A percentile compares a stretch with the other conserved stretches of the same genome.
Conservation (phyloP, 1,140 invertebrate species). For the Geopemphigus sp. region DNA sequence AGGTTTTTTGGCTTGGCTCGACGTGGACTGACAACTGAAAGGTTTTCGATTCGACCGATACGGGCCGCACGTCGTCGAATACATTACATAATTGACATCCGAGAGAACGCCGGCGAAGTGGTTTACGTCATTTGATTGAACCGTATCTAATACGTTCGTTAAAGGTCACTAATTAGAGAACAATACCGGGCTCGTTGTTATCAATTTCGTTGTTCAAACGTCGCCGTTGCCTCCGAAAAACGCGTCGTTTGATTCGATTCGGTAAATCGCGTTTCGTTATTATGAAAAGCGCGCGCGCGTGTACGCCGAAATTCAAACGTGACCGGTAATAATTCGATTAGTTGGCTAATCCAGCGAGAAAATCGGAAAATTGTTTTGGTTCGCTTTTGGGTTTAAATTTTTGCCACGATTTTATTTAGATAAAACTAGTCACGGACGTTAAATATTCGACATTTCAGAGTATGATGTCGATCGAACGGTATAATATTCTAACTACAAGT, state of each 20-base stretch:
- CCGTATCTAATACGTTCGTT: background rate
- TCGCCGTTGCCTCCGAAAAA: background rate
- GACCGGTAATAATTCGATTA: background rate
- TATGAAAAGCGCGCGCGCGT: background rate
- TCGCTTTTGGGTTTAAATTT: too few relatives aligned
- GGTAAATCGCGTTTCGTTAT: background rate
- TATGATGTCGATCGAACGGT: too few relatives aligned
- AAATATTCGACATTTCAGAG: too few relatives aligned
- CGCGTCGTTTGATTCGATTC: background rate
- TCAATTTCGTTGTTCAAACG: background rate
- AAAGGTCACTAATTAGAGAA: conserved; percentile 9
- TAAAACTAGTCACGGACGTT: too few relatives aligned
- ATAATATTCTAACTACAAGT: too few relatives aligned
- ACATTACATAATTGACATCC: background rate
- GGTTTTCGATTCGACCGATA: background rate
- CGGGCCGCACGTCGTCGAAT: too few relatives aligned
- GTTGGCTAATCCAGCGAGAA: background rate
- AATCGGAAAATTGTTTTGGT: too few relatives aligned
- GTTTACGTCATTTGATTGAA: background rate
- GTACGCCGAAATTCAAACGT: background rate
- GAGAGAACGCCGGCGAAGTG: background rate
- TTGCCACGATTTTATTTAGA: too few relatives aligned
- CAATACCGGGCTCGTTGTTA: background rate
- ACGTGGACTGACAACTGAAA: background rate
- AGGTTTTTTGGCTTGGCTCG: too few relatives aligned